Evolutionary conservation across 2,113 vertebrate genomes (phyloP).

Genomic region (Archilochus colubris): DNA sequence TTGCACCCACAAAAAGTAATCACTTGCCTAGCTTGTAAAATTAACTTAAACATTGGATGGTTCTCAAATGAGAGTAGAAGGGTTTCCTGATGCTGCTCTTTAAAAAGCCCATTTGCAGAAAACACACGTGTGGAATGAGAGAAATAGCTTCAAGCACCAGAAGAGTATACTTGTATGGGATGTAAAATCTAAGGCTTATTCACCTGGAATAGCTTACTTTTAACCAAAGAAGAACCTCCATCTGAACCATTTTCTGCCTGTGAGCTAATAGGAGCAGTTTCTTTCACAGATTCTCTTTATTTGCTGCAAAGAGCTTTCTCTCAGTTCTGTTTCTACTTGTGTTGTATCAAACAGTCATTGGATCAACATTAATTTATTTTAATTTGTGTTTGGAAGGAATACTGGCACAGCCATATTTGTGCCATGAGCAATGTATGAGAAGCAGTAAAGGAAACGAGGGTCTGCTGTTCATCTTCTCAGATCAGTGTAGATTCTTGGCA

Average conservation of each 20-base stretch:
- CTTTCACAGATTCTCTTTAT: neutral
- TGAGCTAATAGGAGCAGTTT: neutral
- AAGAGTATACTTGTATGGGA: neutral
- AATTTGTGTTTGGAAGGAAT: neutral
- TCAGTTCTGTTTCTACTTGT: neutral
- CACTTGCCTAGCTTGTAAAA: neutral
- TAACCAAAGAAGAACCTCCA: neutral
- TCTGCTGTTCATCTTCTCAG: constrained; percentile 12
- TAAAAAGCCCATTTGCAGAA: neutral
- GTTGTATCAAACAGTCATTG: neutral
- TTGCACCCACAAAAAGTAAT: neutral
- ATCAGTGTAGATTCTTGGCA: neutral
- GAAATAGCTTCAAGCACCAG: neutral
- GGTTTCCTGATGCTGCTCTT: neutral
- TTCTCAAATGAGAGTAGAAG: neutral
- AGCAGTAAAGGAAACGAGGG: neutral
- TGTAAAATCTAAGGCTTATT: neutral
- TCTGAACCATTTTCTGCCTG: neutral
- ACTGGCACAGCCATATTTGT: neutral
- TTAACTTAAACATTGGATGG: neutral
- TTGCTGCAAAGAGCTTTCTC: neutral
- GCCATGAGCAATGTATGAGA: neutral
- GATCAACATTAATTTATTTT: neutral
- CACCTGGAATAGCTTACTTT: neutral
- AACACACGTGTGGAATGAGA: rapidly evolving